Conservation (phyloP, 2,797 vertebrate species). For the Acanthurus tractus region DNA sequence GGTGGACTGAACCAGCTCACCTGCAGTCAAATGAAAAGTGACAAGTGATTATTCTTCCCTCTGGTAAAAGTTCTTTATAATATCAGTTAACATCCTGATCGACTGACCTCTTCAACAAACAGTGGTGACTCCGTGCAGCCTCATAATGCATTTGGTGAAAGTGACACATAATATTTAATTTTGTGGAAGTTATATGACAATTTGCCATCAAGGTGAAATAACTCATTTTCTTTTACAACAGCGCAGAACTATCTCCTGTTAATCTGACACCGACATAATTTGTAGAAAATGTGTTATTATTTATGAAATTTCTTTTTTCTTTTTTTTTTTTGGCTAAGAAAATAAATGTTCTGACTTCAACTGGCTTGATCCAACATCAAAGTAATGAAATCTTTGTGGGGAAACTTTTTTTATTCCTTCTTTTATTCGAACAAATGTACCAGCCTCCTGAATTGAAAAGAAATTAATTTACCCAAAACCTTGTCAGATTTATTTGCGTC, state of each 20-base stretch:
- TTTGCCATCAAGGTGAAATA: neutral
- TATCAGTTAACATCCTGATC: constrained; percentile 18
- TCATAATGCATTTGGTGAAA: neutral
- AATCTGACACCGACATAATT: neutral
- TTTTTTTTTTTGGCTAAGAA: neutral
- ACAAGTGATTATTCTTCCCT: constrained; percentile 3
- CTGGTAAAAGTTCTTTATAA: neutral
- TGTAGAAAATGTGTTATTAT: neutral
- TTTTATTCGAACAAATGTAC: neutral
- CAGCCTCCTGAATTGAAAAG: neutral
- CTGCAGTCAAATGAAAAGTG: constrained; percentile 15
- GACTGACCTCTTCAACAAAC: neutral
- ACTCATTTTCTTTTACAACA: neutral
- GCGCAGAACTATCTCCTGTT: neutral
- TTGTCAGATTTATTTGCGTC: neutral
- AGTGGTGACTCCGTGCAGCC: neutral
- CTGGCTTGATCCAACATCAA: neutral
- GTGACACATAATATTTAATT: neutral
- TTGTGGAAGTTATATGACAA: constrained; percentile 2
- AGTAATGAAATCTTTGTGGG: neutral
- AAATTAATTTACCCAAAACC: constrained; percentile 2
- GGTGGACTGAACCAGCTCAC: constrained; percentile 3
- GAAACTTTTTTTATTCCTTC: neutral
- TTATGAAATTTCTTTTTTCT: neutral
- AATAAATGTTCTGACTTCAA: neutral